Evolutionary conservation across 2,888 invertebrate genomes (phyloP).

Genomic region (Lypha dubia): DNA sequence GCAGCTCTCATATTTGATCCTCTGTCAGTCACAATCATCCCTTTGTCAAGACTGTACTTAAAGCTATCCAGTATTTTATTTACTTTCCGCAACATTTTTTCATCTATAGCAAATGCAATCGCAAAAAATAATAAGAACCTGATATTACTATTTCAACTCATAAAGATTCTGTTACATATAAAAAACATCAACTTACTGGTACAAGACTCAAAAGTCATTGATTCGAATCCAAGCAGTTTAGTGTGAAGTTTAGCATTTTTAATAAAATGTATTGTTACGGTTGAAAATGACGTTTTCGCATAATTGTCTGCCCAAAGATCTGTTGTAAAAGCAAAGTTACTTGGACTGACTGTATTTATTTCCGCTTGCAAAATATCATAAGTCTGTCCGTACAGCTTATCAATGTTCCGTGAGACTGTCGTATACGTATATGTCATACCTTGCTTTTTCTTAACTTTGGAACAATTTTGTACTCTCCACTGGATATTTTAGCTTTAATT

Average conservation of each 20-base stretch:
- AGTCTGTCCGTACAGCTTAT: too few relatives aligned
- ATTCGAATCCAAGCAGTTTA: slow-evolving; percentile 16
- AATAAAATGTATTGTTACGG: slow-evolving; percentile 2
- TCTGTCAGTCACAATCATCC: too few relatives aligned
- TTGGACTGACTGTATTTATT: too few relatives aligned
- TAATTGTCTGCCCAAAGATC: background rate
- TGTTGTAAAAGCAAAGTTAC: too few relatives aligned
- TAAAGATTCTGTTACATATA: too few relatives aligned
- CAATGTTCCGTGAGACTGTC: too few relatives aligned
- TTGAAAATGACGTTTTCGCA: background rate
- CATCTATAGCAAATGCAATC: background rate
- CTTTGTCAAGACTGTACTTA: too few relatives aligned
- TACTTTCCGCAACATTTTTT: too few relatives aligned
- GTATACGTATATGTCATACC: background rate
- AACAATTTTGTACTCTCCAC: background rate
- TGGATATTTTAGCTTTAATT: slow-evolving; percentile 3
- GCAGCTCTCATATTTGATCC: too few relatives aligned
- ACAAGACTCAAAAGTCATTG: slow-evolving; percentile 6
- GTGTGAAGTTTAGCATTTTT: background rate
- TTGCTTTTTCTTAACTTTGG: slow-evolving; percentile 10
- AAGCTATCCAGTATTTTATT: too few relatives aligned
- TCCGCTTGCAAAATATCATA: too few relatives aligned
- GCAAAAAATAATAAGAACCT: background rate
- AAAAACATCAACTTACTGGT: background rate
- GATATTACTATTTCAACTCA: background rate